Conservation (phyloP, 1,140 invertebrate genomes). For the Cherax quadricarinatus region DNA sequence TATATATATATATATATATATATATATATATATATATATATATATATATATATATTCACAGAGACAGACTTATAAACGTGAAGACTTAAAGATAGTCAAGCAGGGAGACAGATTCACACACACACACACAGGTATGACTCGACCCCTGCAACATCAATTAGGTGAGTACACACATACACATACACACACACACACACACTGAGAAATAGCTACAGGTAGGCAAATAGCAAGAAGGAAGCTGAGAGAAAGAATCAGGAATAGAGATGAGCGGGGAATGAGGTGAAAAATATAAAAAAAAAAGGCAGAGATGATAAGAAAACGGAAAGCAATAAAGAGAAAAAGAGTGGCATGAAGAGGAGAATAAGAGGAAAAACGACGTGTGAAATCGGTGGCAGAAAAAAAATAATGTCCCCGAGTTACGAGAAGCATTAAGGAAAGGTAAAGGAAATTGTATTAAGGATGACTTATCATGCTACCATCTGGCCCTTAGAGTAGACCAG, state of each 20-base stretch:
- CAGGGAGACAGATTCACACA: neutral
- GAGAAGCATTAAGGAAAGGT: constrained; percentile 9
- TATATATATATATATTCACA: no score
- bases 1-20: no score
- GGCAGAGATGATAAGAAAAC: no score
- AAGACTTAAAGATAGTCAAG: neutral
- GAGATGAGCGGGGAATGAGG: neutral
- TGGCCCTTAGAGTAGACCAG: neutral
- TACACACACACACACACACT: no score
- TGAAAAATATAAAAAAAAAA: no score
- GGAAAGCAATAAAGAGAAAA: neutral
- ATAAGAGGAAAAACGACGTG: neutral
- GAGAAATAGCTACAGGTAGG: no score
- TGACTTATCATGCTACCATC: neutral
- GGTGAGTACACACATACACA: no score
- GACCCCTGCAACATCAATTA: no score
- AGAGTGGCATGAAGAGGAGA: neutral
- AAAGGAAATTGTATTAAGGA: constrained; percentile 20
- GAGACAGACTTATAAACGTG: neutral
- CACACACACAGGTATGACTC: no score
- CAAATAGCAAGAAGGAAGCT: no score
- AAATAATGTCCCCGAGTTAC: constrained; percentile 6
- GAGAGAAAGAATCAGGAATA: neutral
- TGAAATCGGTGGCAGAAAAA: no score
- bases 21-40: no score